Evolutionary conservation across 2,888 invertebrate genomes (phyloP).

Genomic region (Dolichomitus sp.): DNA sequence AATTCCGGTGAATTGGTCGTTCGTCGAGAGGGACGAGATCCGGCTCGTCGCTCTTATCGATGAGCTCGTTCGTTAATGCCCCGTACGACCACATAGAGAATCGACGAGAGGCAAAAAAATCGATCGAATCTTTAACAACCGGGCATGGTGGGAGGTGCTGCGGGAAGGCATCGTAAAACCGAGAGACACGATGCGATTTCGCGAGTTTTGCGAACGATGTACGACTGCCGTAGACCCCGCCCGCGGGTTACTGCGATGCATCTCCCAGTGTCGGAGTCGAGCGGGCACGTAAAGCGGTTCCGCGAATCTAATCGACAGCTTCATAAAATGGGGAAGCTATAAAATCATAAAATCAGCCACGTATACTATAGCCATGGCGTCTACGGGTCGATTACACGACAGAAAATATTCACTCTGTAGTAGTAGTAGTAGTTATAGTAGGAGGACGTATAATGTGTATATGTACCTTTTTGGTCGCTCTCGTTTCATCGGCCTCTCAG

Average conservation of each 20-base stretch:
- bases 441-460: not conserved
- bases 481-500: slow-evolving; percentile 56
- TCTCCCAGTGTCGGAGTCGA: slow-evolving; percentile 54
- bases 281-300: slow-evolving; percentile 76
- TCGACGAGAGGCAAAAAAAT: slow-evolving; percentile 68
- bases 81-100: slow-evolving; percentile 18
- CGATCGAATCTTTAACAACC: slow-evolving; percentile 71
- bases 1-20: slow-evolving; percentile 15
- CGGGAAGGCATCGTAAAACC: slow-evolving; percentile 48
- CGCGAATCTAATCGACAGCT: slow-evolving; percentile 85
- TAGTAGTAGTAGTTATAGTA: not conserved
- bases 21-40: slow-evolving; percentile 24
- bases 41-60: slow-evolving; percentile 57
- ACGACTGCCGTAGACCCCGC: slow-evolving; percentile 28
- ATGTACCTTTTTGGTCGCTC: slow-evolving; percentile 51
- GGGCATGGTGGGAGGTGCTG: slow-evolving; percentile 11
- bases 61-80: slow-evolving; percentile 52
- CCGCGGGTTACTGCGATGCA: slow-evolving; percentile 30
- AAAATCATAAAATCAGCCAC: slow-evolving; percentile 85
- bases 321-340: slow-evolving; percentile 84
- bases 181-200: slow-evolving; percentile 50
- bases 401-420: slow-evolving; percentile 20
- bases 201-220: slow-evolving; percentile 56
- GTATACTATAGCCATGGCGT: slow-evolving; percentile 23
- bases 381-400: slow-evolving; percentile 20